Conservation (phyloP, 2,888 invertebrate genomes). For the Merodon equestris region DNA sequence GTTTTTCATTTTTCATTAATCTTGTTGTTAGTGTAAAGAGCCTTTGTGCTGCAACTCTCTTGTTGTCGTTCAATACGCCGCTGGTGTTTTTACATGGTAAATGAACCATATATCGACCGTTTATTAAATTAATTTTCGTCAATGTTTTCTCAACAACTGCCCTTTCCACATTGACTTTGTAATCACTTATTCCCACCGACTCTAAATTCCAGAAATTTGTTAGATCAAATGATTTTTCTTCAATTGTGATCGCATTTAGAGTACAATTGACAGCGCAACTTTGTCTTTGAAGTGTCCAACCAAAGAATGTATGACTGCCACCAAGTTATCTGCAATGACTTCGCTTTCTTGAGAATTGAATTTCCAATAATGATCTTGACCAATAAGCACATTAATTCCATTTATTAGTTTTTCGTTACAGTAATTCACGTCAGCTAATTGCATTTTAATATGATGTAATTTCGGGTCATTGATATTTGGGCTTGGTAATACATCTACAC, state of each 20-base stretch:
- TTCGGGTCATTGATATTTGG: constrained; percentile 27
- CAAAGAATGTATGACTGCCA: constrained; percentile 8
- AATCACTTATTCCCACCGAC: neutral
- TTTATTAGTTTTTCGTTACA: neutral
- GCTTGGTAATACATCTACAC: constrained; percentile 37
- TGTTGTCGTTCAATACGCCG: constrained; percentile 2
- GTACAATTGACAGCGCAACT: neutral
- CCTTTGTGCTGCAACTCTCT: constrained; percentile 4
- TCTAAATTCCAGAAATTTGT: constrained; percentile 2
- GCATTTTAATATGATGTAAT: neutral
- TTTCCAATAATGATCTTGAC: constrained; percentile 54
- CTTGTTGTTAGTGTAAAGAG: constrained; percentile 10
- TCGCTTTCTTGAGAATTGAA: constrained; percentile 42
- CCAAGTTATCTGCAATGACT: constrained; percentile 19
- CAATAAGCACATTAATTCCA: constrained; percentile 12
- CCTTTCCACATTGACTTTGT: neutral
- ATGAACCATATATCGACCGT: constrained; percentile 13
- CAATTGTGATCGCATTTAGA: neutral
- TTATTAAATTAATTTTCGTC: constrained; percentile 19
- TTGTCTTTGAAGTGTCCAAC: constrained; percentile 30
- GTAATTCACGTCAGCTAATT: neutral
- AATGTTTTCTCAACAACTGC: constrained; percentile 16
- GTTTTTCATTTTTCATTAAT: neutral
- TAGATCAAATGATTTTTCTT: constrained; percentile 6
- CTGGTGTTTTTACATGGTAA: neutral